Percentiles rank a stretch among this genome's conserved stretches.
phyloP scores from a whole-genome alignment of 2,113 vertebrate genomes.

The Muntiacus reevesi region DNA sequence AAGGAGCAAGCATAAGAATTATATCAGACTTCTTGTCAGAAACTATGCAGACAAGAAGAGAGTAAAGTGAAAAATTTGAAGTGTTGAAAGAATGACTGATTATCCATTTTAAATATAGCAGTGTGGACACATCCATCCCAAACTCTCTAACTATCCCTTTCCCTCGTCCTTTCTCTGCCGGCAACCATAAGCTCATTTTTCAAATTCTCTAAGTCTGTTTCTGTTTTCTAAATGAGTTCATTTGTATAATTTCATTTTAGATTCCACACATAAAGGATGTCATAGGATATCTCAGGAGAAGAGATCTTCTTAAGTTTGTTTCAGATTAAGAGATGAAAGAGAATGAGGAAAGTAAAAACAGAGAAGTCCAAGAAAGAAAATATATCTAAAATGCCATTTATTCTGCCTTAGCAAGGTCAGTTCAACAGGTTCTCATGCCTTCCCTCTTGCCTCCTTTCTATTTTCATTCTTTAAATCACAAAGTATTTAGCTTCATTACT shows the following conservation, averaged over 20 bases:
- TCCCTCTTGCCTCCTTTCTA: background rate
- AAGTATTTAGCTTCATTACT: background rate
- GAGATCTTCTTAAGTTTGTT: background rate
- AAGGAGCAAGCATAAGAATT: background rate
- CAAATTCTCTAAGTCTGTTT: background rate
- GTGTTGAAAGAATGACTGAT: background rate
- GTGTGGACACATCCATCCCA: background rate
- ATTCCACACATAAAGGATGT: background rate
- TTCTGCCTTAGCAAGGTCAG: constrained; percentile 3
- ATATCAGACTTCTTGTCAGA: background rate
- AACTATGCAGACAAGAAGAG: background rate
- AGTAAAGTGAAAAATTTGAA: background rate
- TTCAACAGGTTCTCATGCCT: background rate
- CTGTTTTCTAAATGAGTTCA: background rate
- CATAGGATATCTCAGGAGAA: background rate
- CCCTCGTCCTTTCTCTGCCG: background rate
- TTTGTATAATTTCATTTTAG: background rate
- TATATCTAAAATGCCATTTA: background rate
- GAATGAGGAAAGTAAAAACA: background rate
- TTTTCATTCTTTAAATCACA: background rate
- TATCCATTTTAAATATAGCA: background rate
- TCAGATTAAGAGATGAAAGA: background rate
- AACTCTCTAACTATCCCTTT: background rate
- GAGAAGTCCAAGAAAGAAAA: background rate
- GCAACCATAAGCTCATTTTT: background rate